Conservation (phyloP, 2,113 vertebrate genomes). For the Corythaeola cristata region DNA sequence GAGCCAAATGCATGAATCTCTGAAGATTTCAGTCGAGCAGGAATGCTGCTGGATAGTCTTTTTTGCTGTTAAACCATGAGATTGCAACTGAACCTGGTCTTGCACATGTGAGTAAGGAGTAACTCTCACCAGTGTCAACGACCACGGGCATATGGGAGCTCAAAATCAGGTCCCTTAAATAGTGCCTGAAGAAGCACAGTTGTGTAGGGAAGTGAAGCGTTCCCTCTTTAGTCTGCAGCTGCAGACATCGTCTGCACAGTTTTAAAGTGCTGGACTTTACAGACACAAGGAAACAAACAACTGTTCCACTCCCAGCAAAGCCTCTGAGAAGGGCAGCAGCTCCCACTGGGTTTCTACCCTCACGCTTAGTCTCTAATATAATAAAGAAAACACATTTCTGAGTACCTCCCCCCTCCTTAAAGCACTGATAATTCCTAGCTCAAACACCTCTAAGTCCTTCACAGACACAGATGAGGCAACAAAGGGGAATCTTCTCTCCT, state of each 20-base stretch:
- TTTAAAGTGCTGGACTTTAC: background rate
- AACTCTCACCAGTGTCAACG: background rate
- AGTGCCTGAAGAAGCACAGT: background rate
- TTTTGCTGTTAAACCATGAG: background rate
- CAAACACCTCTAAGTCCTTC: background rate
- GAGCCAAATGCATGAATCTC: background rate
- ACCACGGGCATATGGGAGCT: background rate
- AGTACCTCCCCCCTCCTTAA: background rate
- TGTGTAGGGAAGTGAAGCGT: background rate
- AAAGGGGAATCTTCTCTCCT: background rate
- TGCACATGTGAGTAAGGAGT: background rate
- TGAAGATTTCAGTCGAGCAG: background rate
- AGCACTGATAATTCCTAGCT: rapidly evolving
- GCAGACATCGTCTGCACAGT: rapidly evolving
- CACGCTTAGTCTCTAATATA: background rate
- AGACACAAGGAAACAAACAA: background rate
- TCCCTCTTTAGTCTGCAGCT: background rate
- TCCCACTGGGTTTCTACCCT: background rate
- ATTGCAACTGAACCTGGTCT: background rate
- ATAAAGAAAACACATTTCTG: background rate
- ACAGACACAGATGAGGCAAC: background rate
- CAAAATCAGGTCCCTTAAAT: background rate
- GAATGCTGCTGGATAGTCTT: background rate
- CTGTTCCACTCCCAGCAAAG: background rate
- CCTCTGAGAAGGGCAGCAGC: rapidly evolving